Evolutionary conservation across 2,888 invertebrate genomes (phyloP), one percentile per base, ranked within the genome.

Genomic region (Seladonia tumulorum): DNA sequence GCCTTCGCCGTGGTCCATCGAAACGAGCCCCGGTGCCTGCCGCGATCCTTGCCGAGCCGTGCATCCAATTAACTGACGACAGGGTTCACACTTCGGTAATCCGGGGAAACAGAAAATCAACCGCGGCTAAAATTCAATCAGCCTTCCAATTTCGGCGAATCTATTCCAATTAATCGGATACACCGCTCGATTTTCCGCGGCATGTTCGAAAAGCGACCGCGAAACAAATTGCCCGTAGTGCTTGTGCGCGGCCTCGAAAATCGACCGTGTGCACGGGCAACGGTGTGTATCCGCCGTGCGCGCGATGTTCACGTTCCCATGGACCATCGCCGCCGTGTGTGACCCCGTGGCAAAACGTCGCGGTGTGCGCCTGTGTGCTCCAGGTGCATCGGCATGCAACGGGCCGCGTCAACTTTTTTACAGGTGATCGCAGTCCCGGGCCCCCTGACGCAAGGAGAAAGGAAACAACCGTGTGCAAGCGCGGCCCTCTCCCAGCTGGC

Each of bases 381-480:
- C 60, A 45, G 72, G 49, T 81, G 81, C 72, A 76, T 76, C 45
- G n/a, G 63, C 77, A 35, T 63, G 81, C 68, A 70, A 76, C 77
- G 81, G 74, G 47, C 29, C 68, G 49, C n/a, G 42, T 29, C 35
- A 66, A 66, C 63, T 66, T 74, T 60, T 74, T 77, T 66, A 10
- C 66, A 18, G 53, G 14, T 29, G 45, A 25, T 71, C 70, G 75
- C 16, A n/a, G 53, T 53, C 66, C 63, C 63, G 25, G 63, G 63
- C 22, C 29, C 25, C 71, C 73, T 25, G 63, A 73, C 60, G 79
- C 76, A 73, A 81, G 71, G 80, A 76, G 82, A 82, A 83, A 81
- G 85, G 79, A 76, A 84, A 84, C 76, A 71, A 68, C 75, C 63
- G 66, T 25, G 75, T 71, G 49, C 53, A 70, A 72, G 66, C 63